Conservation (phyloP, 2,113 vertebrate genomes). For the Aythya baeri region DNA sequence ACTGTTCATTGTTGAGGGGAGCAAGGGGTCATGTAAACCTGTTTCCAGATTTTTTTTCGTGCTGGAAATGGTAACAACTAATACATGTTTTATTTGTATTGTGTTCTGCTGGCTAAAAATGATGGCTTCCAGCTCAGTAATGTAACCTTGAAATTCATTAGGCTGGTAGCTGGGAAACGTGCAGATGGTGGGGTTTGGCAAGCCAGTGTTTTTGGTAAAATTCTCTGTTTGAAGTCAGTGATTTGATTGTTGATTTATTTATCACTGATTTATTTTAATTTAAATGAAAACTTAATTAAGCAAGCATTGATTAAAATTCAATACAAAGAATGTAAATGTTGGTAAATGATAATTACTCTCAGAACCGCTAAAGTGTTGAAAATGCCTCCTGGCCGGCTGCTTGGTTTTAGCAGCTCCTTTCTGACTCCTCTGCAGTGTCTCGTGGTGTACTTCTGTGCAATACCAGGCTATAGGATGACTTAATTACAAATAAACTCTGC, state of each 20-base stretch:
- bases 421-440: not conserved
- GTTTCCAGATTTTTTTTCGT: not conserved
- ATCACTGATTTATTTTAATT: slow-evolving; percentile 29
- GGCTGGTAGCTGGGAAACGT: slow-evolving; percentile 2
- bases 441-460: not conserved
- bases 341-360: slow-evolving; percentile 16
- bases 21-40: not conserved
- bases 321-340: not conserved
- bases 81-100: not conserved
- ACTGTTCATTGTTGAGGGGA: not conserved
- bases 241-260: slow-evolving; percentile 53
- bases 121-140: not conserved
- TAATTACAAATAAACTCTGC: not conserved
- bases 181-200: slow-evolving; percentile 59
- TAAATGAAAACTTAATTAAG: slow-evolving; percentile 58
- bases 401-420: not conserved
- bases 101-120: not conserved
- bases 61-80: not conserved
- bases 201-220: slow-evolving; percentile 35
- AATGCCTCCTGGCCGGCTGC: not conserved
- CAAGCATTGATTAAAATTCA: slow-evolving; percentile 32
- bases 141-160: slow-evolving; percentile 43
- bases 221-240: slow-evolving; percentile 58
- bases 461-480: not conserved
- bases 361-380: not conserved